Evolutionary conservation across 2,113 vertebrate genomes (phyloP), one percentile per base, ranked within the genome.

Genomic region (Rattus norvegicus): DNA sequence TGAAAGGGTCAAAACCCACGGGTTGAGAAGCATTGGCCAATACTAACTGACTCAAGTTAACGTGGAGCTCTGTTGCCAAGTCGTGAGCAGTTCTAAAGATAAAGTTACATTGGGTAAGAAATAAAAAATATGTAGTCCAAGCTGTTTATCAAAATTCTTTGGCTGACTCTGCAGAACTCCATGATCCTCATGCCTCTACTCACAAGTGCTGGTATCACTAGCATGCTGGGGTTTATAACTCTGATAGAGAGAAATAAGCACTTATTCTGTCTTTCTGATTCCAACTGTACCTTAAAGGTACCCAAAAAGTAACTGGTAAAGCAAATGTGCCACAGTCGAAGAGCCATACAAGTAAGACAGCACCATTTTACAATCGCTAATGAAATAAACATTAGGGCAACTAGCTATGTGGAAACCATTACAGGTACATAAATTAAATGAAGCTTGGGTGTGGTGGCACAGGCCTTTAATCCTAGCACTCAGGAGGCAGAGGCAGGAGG

Each of bases 161-260:
- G 49, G 63, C 26, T 43, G 59, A 85, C 3, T 65, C 7, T 43
- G 12, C 59, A 30, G n/a, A 65, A 16, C 26, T 39, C 52, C n/a
- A 16, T 84, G 11, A 39, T 22, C 33, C 33, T 59, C 59, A 61
- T 85, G 59, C 39, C 26, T 65, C 39, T 28, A 63, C 39, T 19
- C 59, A 43, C 13, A 85, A 65, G 39, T 65, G n/a, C 12, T 63
- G 36, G n/a, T 14, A 16, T 63, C 39, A 39, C 56, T 39, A 65
- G 12, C 83, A 85, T 43, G 26, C 59, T 30, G 61, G 26, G 59
- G 24, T 85, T 95, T 63, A 86, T 86, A 95, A 95, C 77, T 24
- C 70, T 80, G 16, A 5, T 65, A 61, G 83, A 90, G 11, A 75
- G 84, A 90, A 59, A 59, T 5, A 1, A 76, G 76, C 69, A 92